Conservation (phyloP, 2,888 invertebrate genomes). For the Caenorhabditis sp. region DNA sequence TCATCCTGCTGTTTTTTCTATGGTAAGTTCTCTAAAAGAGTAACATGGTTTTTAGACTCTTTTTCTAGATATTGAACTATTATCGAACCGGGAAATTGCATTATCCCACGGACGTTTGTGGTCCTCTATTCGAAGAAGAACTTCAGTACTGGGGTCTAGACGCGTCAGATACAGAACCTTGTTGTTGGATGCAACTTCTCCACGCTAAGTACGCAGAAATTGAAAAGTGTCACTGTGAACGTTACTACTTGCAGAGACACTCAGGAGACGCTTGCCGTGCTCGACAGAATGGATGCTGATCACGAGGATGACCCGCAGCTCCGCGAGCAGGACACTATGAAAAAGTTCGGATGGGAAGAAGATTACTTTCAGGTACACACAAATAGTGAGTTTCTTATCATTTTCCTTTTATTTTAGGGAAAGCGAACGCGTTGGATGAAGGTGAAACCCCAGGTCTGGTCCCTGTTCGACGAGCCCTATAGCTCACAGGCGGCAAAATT, state of each 20-base stretch:
- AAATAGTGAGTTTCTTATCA: too few relatives aligned
- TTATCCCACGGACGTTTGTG: slow-evolving; percentile 99
- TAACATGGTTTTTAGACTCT: background rate
- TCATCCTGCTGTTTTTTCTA: slow-evolving; percentile 88
- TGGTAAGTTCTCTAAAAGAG: slow-evolving; percentile 48
- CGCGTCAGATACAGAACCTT: slow-evolving; percentile 98
- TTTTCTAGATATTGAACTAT: slow-evolving; percentile 91
- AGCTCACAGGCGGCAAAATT: slow-evolving; percentile 97
- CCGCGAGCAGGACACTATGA: slow-evolving; percentile 87
- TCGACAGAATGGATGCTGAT: slow-evolving; percentile 96
- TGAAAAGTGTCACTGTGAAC: too few relatives aligned
- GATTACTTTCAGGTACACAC: slow-evolving; percentile 93
- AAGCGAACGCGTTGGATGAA: slow-evolving; percentile 87
- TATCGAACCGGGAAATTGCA: slow-evolving; percentile 87
- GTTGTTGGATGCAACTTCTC: slow-evolving; percentile 91
- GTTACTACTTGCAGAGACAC: slow-evolving; percentile 90
- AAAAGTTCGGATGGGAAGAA: slow-evolving; percentile 94
- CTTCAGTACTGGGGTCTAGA: slow-evolving; percentile 98
- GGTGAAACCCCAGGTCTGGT: slow-evolving; percentile 97
- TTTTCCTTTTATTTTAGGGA: too few relatives aligned
- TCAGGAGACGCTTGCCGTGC: slow-evolving; percentile 96
- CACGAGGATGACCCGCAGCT: slow-evolving; percentile 74
- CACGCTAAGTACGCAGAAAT: slow-evolving; percentile 71
- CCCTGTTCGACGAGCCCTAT: slow-evolving; percentile 98
- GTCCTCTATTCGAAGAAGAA: slow-evolving; percentile 96